Evolutionary conservation across 2,888 invertebrate species (phyloP), one percentile per base, ranked within the genome.

Genomic region (Seladonia tumulorum): DNA sequence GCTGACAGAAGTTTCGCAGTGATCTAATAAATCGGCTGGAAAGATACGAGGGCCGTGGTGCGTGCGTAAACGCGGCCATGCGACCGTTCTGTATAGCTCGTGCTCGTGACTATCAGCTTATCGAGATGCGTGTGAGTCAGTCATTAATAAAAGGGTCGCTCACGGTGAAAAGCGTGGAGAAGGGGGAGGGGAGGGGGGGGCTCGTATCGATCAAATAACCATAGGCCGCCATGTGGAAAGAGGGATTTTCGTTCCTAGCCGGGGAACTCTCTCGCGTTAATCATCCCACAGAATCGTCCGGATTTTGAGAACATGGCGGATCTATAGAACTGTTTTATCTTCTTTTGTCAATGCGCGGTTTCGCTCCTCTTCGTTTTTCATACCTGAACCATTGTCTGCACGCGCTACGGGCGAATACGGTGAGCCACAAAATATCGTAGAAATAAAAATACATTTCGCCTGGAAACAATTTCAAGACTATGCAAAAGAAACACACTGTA

Each of bases 131-230:
- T 94, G 93, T 90, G 92, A 91, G 90, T 90, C 90, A 90, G 92
- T 94, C 93, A 93, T 94, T 94, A 93, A 92, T 91, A 91, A 91
- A 90, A 88, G 89, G 90, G 89, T 89, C 88, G 84, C 76, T 83
- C 81, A 81, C 81, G 85, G 85, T 85, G 87, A 88, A 90, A 90
- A 90, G 90, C 89, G 88, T 89, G 86, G 87, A 90, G 90, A 66
- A 35, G 25, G 25, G 60, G 47, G 14, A 0, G 47, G 10, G 16
- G 8, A 16, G 90, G 92, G 8, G 47, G 90, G 92, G 88, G 89
- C 90, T 90, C 88, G 92, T 94, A 94, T 94, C 93, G 94, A 94
- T 94, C 93, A 93, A 94, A 94, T 94, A 94, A 93, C 92, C 90
- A 91, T 85, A 81, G 86, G 85, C 73, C 88, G 88, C 87, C 89